phyloP scores from a whole-genome alignment of 2,888 invertebrate genomes.

The Encarsia formosa region DNA sequence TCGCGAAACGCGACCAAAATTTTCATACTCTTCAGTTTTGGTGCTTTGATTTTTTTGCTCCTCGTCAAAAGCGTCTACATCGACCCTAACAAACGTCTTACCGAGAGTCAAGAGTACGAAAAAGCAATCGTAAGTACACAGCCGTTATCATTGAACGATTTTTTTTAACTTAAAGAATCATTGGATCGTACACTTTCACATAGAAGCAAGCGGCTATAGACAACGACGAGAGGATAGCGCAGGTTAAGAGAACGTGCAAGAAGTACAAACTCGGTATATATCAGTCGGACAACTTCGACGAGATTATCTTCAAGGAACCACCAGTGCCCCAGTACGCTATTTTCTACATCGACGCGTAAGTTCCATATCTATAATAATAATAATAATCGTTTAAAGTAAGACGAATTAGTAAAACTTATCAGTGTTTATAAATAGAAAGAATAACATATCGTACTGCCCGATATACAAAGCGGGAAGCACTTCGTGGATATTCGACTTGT shows the following conservation, averaged over 20 bases:
- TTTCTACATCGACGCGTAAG: slow-evolving; percentile 51
- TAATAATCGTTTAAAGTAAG: no score
- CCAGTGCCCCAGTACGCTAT: slow-evolving; percentile 52
- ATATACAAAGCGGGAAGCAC: slow-evolving; percentile 54
- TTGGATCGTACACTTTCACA: no score
- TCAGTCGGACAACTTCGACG: slow-evolving; percentile 29
- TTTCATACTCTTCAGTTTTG: no score
- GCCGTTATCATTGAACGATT: no score
- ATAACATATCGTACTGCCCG: slow-evolving; percentile 52
- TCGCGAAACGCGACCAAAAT: no score
- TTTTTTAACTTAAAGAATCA: no score
- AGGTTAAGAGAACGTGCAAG: slow-evolving; percentile 43
- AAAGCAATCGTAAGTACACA: background rate
- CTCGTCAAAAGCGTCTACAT: background rate
- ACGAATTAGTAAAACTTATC: no score
- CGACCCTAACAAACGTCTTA: background rate
- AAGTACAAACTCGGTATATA: slow-evolving; percentile 50
- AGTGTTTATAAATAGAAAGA: no score
- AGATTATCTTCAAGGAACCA: slow-evolving; percentile 46
- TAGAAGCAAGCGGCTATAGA: slow-evolving; percentile 52
- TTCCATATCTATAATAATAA: slow-evolving; percentile 1
- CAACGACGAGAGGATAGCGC: slow-evolving; percentile 49
- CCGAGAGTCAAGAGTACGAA: background rate
- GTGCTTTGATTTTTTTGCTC: slow-evolving; percentile 7
- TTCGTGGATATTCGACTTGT: slow-evolving; percentile 53